phyloP scores from a whole-genome alignment of 2,888 invertebrate genomes.

The Allolobophora icterica region DNA sequence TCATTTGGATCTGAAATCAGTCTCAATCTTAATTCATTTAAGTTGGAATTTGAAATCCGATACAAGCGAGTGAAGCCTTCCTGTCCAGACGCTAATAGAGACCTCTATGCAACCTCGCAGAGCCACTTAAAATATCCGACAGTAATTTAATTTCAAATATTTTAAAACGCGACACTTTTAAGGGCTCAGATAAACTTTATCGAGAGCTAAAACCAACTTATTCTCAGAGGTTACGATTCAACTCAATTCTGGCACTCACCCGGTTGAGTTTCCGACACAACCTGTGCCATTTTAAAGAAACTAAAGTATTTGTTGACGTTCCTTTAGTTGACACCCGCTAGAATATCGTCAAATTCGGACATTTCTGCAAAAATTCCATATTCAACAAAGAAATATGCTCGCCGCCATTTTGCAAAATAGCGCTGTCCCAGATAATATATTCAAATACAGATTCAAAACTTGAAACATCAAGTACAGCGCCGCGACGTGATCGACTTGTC shows the following conservation, averaged over 20 bases:
- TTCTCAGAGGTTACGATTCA: neutral
- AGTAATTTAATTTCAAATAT: neutral
- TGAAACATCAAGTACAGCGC: too few relatives aligned
- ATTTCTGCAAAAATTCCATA: neutral
- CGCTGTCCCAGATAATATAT: neutral
- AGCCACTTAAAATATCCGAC: neutral
- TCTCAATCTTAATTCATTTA: too few relatives aligned
- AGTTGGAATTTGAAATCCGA: too few relatives aligned
- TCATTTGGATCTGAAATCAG: too few relatives aligned
- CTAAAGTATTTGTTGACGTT: neutral
- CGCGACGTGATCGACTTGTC: too few relatives aligned
- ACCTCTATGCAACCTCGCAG: too few relatives aligned
- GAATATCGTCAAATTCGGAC: neutral
- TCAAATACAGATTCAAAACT: neutral
- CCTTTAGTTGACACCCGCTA: neutral
- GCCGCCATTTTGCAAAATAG: neutral
- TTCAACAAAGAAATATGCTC: neutral
- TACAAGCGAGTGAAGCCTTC: too few relatives aligned
- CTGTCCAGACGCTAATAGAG: neutral
- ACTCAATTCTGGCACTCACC: neutral
- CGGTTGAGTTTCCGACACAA: constrained; percentile 8
- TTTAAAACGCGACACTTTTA: too few relatives aligned
- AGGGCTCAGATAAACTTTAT: too few relatives aligned
- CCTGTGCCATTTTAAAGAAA: neutral
- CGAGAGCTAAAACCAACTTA: neutral